Conservation (phyloP, 2,113 vertebrate species). For the Bos indicus region DNA sequence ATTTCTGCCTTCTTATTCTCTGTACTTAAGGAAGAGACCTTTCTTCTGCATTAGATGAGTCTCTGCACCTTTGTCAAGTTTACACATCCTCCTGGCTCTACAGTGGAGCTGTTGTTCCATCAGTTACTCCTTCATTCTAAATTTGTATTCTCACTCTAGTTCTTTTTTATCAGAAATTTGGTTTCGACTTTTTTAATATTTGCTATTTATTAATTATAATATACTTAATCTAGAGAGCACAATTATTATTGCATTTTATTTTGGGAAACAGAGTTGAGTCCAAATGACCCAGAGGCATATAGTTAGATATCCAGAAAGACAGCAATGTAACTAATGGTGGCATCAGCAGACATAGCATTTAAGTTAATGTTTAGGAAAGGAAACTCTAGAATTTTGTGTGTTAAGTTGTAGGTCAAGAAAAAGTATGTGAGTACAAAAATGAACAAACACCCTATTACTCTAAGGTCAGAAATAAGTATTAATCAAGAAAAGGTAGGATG, state of each 20-base stretch:
- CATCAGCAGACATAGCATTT: not conserved
- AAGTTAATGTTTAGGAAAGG: not conserved
- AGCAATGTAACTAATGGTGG: not conserved
- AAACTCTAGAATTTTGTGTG: not conserved
- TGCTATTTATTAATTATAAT: not conserved
- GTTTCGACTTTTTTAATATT: not conserved
- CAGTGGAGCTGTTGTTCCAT: not conserved
- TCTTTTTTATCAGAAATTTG: not conserved
- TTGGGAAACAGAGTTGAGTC: not conserved
- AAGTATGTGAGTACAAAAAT: not conserved
- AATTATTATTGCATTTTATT: not conserved
- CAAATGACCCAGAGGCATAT: not conserved
- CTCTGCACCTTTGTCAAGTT: not conserved
- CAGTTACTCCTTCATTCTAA: not conserved
- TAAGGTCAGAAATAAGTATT: not conserved
- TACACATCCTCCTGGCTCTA: not conserved
- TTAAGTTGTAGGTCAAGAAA: not conserved
- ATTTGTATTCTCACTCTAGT: not conserved
- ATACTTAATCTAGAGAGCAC: not conserved
- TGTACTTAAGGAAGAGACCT: not conserved
- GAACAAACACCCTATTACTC: not conserved
- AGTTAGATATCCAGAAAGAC: not conserved
- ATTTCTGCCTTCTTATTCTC: not conserved
- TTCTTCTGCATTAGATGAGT: not conserved
- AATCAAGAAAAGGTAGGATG: not conserved